Evolutionary conservation across 1,140 invertebrate genomes (phyloP).

Genomic region (Sipha flava): DNA sequence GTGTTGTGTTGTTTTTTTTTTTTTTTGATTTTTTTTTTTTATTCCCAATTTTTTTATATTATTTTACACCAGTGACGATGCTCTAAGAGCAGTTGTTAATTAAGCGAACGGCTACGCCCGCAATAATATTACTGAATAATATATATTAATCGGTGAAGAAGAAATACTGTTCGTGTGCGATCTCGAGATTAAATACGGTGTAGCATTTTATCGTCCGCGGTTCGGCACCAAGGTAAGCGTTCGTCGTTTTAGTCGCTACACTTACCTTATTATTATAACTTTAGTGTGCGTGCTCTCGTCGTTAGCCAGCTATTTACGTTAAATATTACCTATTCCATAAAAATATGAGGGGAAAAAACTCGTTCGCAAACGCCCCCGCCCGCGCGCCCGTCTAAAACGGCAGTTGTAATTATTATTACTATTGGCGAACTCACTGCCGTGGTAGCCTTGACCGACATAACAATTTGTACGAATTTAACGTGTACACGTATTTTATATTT

Average conservation of each 20-base stretch:
- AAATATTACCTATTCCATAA: background rate
- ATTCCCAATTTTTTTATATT: background rate
- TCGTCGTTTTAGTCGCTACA: background rate
- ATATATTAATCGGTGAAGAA: background rate
- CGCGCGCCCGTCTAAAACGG: background rate
- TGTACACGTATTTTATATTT: background rate
- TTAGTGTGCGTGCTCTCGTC: no score
- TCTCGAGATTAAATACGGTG: background rate
- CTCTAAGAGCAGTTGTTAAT: background rate
- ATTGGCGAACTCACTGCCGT: background rate
- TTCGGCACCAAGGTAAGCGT: slow-evolving; percentile 4
- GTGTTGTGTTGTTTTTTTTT: slow-evolving; percentile 17
- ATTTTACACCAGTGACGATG: background rate
- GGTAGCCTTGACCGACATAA: slow-evolving; percentile 3
- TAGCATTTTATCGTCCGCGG: background rate
- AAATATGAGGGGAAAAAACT: background rate
- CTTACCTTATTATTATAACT: no score
- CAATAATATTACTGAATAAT: no score
- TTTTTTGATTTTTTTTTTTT: background rate
- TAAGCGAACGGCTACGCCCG: background rate
- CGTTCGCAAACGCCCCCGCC: no score
- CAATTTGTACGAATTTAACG: background rate
- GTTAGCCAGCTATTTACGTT: background rate
- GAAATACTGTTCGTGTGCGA: background rate
- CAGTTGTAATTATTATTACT: background rate